Evolutionary conservation across 1,140 invertebrate genomes (phyloP).

Genomic region (Drosophila ogumai): DNA sequence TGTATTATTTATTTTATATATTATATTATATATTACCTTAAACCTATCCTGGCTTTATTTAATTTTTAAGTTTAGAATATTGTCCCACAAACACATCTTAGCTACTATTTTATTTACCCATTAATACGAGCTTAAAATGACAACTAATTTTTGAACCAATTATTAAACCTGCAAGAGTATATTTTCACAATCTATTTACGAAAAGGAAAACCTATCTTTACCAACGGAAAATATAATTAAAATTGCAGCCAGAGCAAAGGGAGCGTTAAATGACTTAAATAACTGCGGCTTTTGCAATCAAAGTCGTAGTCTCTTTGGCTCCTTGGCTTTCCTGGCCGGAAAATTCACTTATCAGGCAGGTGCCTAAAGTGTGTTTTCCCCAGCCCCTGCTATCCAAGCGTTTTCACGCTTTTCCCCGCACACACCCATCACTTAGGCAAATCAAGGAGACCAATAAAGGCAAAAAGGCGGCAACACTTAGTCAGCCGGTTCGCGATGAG

Average conservation of each 20-base stretch:
- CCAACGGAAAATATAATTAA: conserved; percentile 66
- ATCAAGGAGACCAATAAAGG: conserved; percentile 77
- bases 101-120: neutral
- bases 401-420: neutral
- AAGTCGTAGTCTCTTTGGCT: conserved; percentile 42
- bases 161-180: no score
- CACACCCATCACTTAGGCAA: conserved; percentile 67
- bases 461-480: conserved; percentile 62
- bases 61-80: neutral
- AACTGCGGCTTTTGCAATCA: conserved; percentile 75
- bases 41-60: neutral
- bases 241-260: conserved; percentile 33
- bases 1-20: no score
- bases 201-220: no score
- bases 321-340: conserved; percentile 14
- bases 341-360: conserved; percentile 55
- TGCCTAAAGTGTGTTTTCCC: conserved; percentile 6
- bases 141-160: neutral
- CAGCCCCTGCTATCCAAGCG: no score
- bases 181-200: neutral
- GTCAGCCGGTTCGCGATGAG: conserved; percentile 36
- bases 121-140: accelerated
- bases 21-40: no score
- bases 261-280: conserved; percentile 41
- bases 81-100: neutral